phyloP scores from a whole-genome alignment of 2,888 invertebrate species.

The Lycia hirtaria region DNA sequence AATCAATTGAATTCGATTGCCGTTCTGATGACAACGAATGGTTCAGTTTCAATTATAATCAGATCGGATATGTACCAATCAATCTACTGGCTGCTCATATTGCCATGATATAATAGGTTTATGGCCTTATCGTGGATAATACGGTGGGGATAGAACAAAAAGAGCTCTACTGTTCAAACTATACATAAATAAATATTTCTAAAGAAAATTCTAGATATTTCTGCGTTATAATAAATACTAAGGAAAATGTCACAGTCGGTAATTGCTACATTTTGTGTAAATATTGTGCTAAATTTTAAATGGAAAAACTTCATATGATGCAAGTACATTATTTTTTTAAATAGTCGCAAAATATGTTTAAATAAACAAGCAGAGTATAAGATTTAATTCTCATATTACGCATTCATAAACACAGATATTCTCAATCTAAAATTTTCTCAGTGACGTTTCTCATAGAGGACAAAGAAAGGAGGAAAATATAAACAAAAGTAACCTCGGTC shows the following conservation, averaged over 20 bases:
- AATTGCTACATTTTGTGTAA: neutral
- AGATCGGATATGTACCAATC: neutral
- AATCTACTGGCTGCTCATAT: neutral
- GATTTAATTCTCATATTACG: neutral
- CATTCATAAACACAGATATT: neutral
- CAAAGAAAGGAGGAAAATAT: no score
- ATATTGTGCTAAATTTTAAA: neutral
- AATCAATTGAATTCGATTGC: constrained; percentile 2
- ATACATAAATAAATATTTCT: no score
- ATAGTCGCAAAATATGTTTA: neutral
- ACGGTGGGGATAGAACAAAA: no score
- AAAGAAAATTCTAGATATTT: no score
- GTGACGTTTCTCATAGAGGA: no score
- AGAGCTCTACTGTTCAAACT: no score
- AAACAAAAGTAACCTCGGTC: no score
- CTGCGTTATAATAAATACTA: no score
- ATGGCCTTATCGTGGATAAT: no score
- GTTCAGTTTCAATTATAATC: neutral
- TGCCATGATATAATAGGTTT: neutral
- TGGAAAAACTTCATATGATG: no score
- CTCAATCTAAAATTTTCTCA: no score
- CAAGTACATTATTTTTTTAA: constrained; percentile 3
- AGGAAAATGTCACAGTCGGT: neutral
- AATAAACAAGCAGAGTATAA: neutral
- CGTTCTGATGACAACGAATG: neutral